Base-by-base conservation (phyloP, 2,797 vertebrate species). In the Bovichtus variegatus region DNA sequence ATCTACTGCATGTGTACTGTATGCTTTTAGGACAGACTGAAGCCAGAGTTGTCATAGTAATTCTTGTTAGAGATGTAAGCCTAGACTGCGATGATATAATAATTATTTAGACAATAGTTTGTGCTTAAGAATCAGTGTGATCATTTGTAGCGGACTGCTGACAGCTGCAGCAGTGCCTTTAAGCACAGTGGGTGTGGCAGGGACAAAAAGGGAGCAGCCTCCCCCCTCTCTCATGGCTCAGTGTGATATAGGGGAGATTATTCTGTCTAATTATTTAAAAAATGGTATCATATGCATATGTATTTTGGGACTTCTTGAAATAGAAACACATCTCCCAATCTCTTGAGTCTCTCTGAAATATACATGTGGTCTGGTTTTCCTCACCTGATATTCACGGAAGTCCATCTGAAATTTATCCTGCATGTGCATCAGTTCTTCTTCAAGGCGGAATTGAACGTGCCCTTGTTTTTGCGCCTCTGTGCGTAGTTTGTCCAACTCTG, bases 341-440 rank as follows among this genome's bases (percentile, higher is more conserved):
- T 2, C 18, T 50, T 34, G 4, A 9, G 9, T 50, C 5, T 23
- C 5, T 50, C 3, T 36, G 2, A 47, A 18, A 66, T 44, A 38
- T 55, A 3, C 5, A 55, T 23, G 2, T 29, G 4, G 0, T 19
- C 27, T 71, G 31, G 1, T 49, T 21, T 1, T 59, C 80, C 66
- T 84, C 51, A 99, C 98, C 98, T 98, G 96, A 76, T 96, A 96
- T 59, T 97, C 94, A 58, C 87, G 76, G 13, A 93, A 38, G 64
- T 97, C 95, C 80, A 83, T 79, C 9, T 80, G 90, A 76, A 94
- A 96, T 67, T 83, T 93, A 5, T 97, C 95, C 76, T 95, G 95
- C 95, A 97, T 87, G 54, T 89, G 91, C 61, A 94, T 83, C 78
- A 98, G 92, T 74, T 98, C 92, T 5, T 93, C 93, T 71, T 98